A percentile compares a stretch with the other conserved stretches of the same genome.
phyloP scores from a whole-genome alignment of 92 coral and sea anemone genomes.

The Meandrina meandrites region DNA sequence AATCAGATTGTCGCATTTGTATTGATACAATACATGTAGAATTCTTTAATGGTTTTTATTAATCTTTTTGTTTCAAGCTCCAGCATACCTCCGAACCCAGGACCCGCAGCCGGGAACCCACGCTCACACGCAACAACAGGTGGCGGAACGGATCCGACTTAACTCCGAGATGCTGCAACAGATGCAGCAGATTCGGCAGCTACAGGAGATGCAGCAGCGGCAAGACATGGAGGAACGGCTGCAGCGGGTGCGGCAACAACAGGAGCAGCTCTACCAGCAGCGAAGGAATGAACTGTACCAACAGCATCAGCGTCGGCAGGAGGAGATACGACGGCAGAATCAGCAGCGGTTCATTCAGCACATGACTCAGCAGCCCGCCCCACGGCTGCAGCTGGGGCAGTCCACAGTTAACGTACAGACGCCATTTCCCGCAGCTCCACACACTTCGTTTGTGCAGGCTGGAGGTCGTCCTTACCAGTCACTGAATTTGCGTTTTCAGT shows the following conservation, averaged over 20 bases:
- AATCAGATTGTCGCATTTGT: too few species aligned
- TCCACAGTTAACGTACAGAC: slow-evolving; percentile 32
- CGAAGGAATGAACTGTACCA: slow-evolving; percentile 38
- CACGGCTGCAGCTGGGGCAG: slow-evolving; percentile 21
- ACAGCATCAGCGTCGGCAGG: slow-evolving; percentile 57
- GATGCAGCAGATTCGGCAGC: slow-evolving; percentile 64
- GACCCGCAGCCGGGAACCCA: slow-evolving; percentile 1
- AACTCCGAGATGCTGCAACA: slow-evolving; percentile 62
- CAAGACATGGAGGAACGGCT: slow-evolving; percentile 57
- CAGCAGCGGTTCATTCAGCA: slow-evolving; percentile 43
- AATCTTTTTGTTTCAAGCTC: not conserved
- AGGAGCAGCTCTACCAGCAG: slow-evolving; percentile 42
- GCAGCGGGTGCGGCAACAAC: slow-evolving; percentile 43
- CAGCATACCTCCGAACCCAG: not conserved
- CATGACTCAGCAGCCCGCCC: slow-evolving; percentile 22
- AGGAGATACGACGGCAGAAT: slow-evolving; percentile 39
- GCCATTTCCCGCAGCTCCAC: not conserved
- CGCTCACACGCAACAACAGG: slow-evolving; percentile 40
- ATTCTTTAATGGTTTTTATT: too few species aligned
- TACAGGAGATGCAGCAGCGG: slow-evolving; percentile 38
- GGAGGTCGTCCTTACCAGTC: slow-evolving; percentile 8
- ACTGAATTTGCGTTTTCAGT: not conserved
- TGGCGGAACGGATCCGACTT: slow-evolving; percentile 48
- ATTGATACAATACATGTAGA: too few species aligned
- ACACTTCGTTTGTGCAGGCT: not conserved